These are phyloP conservation scores for Thamnophis elegans DNA, from an alignment of 2,797 vertebrate genomes.

Conservation along the genomic window DNA sequence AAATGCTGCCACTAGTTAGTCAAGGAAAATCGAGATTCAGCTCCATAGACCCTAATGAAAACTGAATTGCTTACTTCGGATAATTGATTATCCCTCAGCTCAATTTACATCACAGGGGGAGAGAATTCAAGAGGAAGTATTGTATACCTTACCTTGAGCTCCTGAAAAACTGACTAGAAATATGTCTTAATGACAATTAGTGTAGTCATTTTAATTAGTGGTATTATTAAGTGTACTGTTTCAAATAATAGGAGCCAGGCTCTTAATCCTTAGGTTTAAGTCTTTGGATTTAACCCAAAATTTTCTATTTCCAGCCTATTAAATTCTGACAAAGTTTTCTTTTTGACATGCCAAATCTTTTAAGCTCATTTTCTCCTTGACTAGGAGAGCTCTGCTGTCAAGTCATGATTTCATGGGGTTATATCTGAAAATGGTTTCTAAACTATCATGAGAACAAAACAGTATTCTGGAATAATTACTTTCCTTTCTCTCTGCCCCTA, in stretches of 20 bases:
- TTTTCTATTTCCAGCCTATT: neutral
- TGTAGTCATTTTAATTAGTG: neutral
- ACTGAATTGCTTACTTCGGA: neutral
- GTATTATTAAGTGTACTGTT: neutral
- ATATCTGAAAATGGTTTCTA: conserved; percentile 12
- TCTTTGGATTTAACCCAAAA: neutral
- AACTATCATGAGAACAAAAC: neutral
- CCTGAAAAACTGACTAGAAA: neutral
- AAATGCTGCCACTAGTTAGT: neutral
- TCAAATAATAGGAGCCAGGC: neutral
- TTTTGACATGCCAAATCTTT: neutral
- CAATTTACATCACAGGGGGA: neutral
- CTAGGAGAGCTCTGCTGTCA: neutral
- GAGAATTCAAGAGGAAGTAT: neutral
- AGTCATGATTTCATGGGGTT: neutral
- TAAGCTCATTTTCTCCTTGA: neutral
- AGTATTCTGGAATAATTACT: neutral
- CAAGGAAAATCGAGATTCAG: neutral
- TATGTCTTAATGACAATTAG: neutral
- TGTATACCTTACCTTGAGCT: neutral
- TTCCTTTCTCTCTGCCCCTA: neutral
- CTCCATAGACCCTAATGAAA: neutral
- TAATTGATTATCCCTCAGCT: neutral
- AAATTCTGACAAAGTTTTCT: neutral
- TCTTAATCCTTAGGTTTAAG: neutral